A percentile compares a stretch with the other conserved stretches of the same genome.
phyloP scores from a whole-genome alignment of 2,113 vertebrate species.

The Corythoichthys intestinalis region DNA sequence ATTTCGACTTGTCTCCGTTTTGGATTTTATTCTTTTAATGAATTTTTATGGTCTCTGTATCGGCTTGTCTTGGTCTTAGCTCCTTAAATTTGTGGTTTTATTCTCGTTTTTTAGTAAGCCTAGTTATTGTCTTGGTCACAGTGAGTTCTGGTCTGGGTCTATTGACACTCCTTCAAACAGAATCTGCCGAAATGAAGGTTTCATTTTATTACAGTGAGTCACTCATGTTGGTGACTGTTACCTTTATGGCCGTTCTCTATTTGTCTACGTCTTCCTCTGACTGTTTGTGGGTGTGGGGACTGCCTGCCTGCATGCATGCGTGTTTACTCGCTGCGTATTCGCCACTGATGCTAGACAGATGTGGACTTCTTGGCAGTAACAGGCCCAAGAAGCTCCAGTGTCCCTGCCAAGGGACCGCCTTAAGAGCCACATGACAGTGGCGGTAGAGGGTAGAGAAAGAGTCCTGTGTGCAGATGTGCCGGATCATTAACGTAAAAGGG shows the following conservation, averaged over 20 bases:
- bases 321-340: conserved; percentile 35
- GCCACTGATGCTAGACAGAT: conserved; percentile 69
- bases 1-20: too few species aligned
- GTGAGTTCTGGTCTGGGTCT: too few species aligned
- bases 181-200: not conserved
- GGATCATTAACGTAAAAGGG: not conserved
- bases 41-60: too few species aligned
- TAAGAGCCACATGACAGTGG: conserved; percentile 56
- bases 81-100: too few species aligned
- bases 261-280: conserved; percentile 35
- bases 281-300: not conserved
- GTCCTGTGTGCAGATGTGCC: not conserved
- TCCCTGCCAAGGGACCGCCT: conserved; percentile 54
- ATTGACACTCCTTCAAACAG: too few species aligned
- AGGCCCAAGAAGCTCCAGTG: conserved; percentile 33
- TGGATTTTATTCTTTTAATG: too few species aligned
- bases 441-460: conserved; percentile 37
- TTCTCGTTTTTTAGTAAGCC: too few species aligned
- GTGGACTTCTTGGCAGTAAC: conserved; percentile 63
- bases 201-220: not conserved
- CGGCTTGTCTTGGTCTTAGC: too few species aligned
- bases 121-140: too few species aligned
- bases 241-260: conserved; percentile 34
- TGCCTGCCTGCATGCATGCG: not conserved
- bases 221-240: conserved; percentile 7